A percentile compares a stretch with the other conserved stretches of the same genome.
phyloP scores from a whole-genome alignment of 2,113 vertebrate genomes.

The Piaya cayana region DNA sequence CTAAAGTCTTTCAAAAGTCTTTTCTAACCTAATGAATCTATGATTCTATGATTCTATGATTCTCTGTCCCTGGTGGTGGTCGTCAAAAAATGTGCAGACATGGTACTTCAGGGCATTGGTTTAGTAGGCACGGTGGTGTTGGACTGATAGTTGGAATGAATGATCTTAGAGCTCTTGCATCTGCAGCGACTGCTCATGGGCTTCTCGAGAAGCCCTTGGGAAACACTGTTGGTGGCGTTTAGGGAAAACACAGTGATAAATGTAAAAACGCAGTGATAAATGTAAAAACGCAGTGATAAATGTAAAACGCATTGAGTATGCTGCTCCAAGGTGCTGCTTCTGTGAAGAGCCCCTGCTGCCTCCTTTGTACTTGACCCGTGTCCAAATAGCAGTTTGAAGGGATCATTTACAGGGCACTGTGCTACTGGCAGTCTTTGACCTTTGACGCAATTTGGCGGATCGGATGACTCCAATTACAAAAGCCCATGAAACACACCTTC shows the following conservation, averaged over 20 bases:
- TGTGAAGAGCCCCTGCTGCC: fast-evolving
- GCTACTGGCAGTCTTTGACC: neutral
- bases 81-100: no score
- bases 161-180: neutral
- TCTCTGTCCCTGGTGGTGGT: no score
- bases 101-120: no score
- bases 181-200: neutral
- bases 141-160: no score
- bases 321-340: neutral
- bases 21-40: no score
- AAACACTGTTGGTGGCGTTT: fast-evolving
- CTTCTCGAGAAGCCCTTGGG: fast-evolving
- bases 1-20: no score
- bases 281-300: fast-evolving
- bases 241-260: neutral
- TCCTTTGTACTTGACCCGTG: neutral
- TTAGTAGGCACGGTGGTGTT: no score
- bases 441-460: neutral
- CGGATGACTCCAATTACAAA: neutral
- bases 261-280: no score
- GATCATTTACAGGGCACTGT: fast-evolving
- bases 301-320: fast-evolving
- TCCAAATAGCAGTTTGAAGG: neutral
- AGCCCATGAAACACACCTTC: neutral
- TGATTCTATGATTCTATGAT: no score